Base-by-base conservation (phyloP, 92 coral and sea anemone species). In the Zoanthus solanderi region DNA sequence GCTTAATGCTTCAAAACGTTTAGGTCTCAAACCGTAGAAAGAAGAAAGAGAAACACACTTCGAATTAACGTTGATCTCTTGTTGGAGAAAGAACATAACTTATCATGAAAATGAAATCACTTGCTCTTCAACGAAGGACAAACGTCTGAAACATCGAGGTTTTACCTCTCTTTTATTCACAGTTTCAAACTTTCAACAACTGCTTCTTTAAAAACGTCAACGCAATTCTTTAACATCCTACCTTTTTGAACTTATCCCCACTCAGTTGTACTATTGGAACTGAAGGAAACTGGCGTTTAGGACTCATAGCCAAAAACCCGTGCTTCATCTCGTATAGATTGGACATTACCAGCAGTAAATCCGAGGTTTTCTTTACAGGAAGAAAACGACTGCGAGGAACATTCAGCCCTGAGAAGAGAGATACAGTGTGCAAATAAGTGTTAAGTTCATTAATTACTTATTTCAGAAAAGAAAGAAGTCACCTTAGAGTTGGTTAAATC, bases 311-410 rank as follows among this genome's bases (percentile, higher is more conserved):
- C 30, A 97, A 90, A 28, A 92, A 84, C 31, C 99, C 99, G 32
- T 97, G 97, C 28, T 92, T 78, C 96, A 96, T 95, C 69, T 83
- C 92, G 75, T 97, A 97, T 72, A 97, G 89, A 81, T 97, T 97
- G 7, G 99, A 97, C 94, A 92, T 97, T 50, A 92, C 95, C 42
- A 97, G 89, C 89, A 97, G 78, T 48, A 97, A 91, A 77, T 97
- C 99, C 11, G 99, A 97, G 53, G 96, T 95, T 78, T 95, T 93
- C 87, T 97, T 97, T 14, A 97, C 99, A 6, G 99, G 99, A 60
- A 97, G 98, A 85, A 97, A 97, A 65, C 99, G 98, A 80, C 98
- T 93, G 1, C 99, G 97, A n/a, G 99, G 99, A 37, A 97, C 99
- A 77, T 93, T 97, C 47, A 97, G 90, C 52, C 99, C 99, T 97